These are phyloP conservation scores for Axis porcinus DNA, from an alignment of 2,113 vertebrate species.

Conservation along the genomic window DNA sequence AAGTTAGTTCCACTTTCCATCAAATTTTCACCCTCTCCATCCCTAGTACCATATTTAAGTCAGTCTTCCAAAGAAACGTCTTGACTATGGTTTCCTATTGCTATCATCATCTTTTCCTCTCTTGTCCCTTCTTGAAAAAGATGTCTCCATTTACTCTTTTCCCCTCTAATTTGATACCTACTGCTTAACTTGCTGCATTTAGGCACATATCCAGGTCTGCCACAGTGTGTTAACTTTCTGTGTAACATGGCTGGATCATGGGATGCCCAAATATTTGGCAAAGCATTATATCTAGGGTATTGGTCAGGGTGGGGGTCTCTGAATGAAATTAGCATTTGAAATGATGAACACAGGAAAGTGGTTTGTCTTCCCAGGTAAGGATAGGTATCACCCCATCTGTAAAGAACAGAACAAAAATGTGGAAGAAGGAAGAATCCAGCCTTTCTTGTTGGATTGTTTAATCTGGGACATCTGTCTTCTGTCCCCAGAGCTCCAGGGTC, in stretches of 20 bases:
- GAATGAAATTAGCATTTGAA: neutral
- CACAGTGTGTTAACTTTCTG: neutral
- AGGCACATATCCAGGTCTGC: neutral
- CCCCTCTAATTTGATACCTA: neutral
- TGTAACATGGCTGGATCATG: neutral
- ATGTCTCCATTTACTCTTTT: neutral
- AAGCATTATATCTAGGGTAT: neutral
- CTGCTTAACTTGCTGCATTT: neutral
- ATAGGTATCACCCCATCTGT: neutral
- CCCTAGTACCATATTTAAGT: neutral
- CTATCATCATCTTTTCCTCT: neutral
- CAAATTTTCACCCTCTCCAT: neutral
- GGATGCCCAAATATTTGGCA: neutral
- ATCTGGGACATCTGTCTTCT: neutral
- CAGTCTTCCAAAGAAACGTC: neutral
- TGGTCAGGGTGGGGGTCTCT: neutral
- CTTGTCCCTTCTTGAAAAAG: neutral
- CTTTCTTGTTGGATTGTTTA: neutral
- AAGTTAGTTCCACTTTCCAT: neutral
- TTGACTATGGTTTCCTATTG: rapidly evolving
- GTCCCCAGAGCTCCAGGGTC: neutral
- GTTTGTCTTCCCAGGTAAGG: neutral
- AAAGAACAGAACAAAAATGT: neutral
- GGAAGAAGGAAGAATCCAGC: neutral
- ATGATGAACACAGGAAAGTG: neutral